Evolutionary conservation across 2,797 vertebrate species (phyloP).

Genomic region (Alauda arvensis): DNA sequence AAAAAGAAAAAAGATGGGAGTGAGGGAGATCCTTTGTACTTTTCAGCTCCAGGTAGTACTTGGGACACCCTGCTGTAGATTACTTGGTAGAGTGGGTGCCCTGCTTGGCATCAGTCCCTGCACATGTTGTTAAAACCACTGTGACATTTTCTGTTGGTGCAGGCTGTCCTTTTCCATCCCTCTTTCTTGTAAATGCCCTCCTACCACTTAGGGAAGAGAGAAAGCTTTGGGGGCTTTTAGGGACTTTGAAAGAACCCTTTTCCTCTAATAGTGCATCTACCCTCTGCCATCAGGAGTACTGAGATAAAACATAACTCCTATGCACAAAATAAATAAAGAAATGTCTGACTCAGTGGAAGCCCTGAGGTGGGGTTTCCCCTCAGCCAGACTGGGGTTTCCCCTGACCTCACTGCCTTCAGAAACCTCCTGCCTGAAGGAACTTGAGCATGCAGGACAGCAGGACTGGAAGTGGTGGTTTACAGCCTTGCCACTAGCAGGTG

Average conservation of each 20-base stretch:
- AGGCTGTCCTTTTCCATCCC: not conserved
- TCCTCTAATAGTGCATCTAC: not conserved
- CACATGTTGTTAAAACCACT: not conserved
- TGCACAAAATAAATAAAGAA: constrained; percentile 34
- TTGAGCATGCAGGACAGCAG: constrained; percentile 7
- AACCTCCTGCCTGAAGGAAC: constrained; percentile 23
- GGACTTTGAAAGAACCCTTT: not conserved
- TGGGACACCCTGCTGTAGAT: not conserved
- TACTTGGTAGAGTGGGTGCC: not conserved
- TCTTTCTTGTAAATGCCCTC: not conserved
- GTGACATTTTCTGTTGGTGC: not conserved
- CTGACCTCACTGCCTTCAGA: constrained; percentile 46
- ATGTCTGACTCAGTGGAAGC: constrained; percentile 57
- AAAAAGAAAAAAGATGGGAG: not conserved
- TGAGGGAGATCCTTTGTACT: not conserved
- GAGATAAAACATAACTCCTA: constrained; percentile 6
- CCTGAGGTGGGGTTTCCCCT: constrained; percentile 61
- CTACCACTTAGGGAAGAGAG: not conserved
- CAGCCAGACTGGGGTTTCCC: constrained; percentile 39
- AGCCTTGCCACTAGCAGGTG: constrained; percentile 14
- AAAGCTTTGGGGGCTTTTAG: not conserved
- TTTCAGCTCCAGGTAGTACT: not conserved
- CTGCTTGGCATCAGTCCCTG: not conserved
- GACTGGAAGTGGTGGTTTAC: constrained; percentile 22
- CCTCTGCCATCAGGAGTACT: not conserved